Evolutionary conservation across 2,797 vertebrate genomes (phyloP).

Genomic region (Chloroceryle amazona): DNA sequence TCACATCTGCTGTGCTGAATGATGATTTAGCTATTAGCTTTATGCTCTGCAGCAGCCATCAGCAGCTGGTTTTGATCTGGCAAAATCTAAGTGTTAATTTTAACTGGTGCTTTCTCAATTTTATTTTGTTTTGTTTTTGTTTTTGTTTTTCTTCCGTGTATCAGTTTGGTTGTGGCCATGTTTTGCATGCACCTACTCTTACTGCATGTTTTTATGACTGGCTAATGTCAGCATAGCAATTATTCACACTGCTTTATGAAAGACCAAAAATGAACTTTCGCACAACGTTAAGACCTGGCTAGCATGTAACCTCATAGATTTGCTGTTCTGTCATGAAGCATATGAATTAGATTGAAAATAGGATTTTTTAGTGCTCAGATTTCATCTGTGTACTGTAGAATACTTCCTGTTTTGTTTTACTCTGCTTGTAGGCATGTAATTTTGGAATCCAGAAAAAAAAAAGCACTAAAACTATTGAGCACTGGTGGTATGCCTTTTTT

Average conservation of each 20-base stretch:
- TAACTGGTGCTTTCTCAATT: conserved; percentile 72
- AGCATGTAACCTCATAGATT: conserved; percentile 71
- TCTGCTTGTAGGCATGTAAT: conserved; percentile 72
- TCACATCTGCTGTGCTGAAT: conserved; percentile 72
- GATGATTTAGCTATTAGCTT: conserved; percentile 72
- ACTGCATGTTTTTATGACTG: conserved; percentile 80
- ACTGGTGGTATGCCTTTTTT: conserved; percentile 70
- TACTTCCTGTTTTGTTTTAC: conserved; percentile 57
- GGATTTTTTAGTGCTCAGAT: conserved; percentile 72
- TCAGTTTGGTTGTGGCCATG: conserved; percentile 75
- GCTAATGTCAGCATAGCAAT: conserved; percentile 63
- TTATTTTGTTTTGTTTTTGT: not conserved
- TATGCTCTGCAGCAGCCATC: conserved; percentile 61
- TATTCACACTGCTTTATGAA: conserved; percentile 64
- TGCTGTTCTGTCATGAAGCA: conserved; percentile 70
- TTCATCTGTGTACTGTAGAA: conserved; percentile 72
- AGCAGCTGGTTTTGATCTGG: conserved; percentile 58
- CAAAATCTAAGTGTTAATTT: conserved; percentile 73
- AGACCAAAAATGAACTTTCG: conserved; percentile 76
- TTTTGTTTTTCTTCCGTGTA: conserved; percentile 23
- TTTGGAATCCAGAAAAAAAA: conserved; percentile 61
- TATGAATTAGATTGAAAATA: conserved; percentile 72
- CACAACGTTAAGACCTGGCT: conserved; percentile 57
- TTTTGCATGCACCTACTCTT: conserved; percentile 80
- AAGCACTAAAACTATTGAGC: conserved; percentile 77